Conservation (phyloP, 2,888 invertebrate species). For the Crioceris asparagi region DNA sequence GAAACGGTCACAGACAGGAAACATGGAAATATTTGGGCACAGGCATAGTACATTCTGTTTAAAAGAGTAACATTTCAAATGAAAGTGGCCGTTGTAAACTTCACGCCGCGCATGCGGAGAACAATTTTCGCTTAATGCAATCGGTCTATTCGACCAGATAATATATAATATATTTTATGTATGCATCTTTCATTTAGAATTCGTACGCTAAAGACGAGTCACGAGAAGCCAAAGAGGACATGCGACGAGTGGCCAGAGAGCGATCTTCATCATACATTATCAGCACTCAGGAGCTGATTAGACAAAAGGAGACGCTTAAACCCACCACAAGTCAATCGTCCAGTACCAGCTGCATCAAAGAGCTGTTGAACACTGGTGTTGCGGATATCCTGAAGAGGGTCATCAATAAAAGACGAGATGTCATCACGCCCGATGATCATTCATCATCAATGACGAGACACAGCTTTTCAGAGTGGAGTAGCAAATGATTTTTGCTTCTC, state of each 20-base stretch:
- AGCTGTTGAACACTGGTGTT: constrained; percentile 34
- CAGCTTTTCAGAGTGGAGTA: constrained; percentile 35
- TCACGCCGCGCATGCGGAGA: no score
- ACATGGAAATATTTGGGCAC: no score
- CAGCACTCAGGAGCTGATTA: constrained; percentile 29
- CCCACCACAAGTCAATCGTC: constrained; percentile 25
- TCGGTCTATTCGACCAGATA: no score
- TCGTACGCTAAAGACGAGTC: constrained; percentile 19
- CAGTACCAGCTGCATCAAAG: constrained; percentile 37
- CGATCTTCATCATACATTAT: constrained; percentile 30
- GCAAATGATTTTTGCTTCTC: constrained; percentile 18
- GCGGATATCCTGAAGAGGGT: constrained; percentile 37
- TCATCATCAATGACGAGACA: constrained; percentile 24
- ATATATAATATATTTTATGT: no score
- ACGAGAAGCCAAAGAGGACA: constrained; percentile 28
- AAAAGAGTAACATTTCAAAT: no score
- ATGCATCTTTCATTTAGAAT: no score
- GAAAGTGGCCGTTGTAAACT: no score
- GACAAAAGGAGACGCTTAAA: constrained; percentile 28
- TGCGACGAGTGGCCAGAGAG: constrained; percentile 17
- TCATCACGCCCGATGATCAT: constrained; percentile 28
- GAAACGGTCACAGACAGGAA: no score
- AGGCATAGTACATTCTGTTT: no score
- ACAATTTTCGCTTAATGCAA: no score
- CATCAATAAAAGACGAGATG: constrained; percentile 34